Evolutionary conservation across 2,888 invertebrate species (phyloP), one percentile per base, ranked within the genome.

Genomic region (Cerceris ruficornis): DNA sequence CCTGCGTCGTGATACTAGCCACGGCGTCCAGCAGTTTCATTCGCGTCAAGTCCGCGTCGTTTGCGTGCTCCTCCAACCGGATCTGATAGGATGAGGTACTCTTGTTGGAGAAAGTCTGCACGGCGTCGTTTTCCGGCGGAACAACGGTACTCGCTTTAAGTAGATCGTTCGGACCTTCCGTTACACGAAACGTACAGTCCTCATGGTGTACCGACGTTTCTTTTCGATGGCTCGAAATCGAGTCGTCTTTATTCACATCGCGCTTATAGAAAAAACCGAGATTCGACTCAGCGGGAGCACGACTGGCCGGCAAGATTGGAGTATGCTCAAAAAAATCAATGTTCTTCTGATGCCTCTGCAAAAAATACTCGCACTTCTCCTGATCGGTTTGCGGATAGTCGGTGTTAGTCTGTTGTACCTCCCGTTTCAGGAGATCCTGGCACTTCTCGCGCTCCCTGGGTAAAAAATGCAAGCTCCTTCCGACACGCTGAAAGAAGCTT

Each of bases 401-500:
- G 46, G 67, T 72, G 55, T 70, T 81, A 60, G 54, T 81, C 67
- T 70, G 80, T 14, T 71, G 69, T 7, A 85, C 80, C 15, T 84
- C 80, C 39, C 75, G 73, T 50, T 71, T 82, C 59, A 84, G 67
- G 39, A 80, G 75, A 49, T 87, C 84, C 65, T 84, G 85, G 75
- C 73, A 70, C 52, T 86, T 83, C 57, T 84, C 83, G 71, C 85
- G 84, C 62, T 87, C 86, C 77, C 88, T 87, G 69, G 86, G 86
- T 83, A 91, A 87, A 87, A 91, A 90, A 87, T 90, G 86, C 70
- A 91, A 79, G 62, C 88, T 89, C 41, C 88, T 89, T 11, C 90
- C 88, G 46, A 91, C 88, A 8, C 89, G 86, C 69, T 90, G 88
- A 50, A 91, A 88, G 50, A 90, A 88, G 54, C 78, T 87, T 7